A percentile compares a stretch with the other conserved stretches of the same genome.
Evolutionary conservation across 2,113 vertebrate species (phyloP).

Genomic region (Leucosticte australis): DNA sequence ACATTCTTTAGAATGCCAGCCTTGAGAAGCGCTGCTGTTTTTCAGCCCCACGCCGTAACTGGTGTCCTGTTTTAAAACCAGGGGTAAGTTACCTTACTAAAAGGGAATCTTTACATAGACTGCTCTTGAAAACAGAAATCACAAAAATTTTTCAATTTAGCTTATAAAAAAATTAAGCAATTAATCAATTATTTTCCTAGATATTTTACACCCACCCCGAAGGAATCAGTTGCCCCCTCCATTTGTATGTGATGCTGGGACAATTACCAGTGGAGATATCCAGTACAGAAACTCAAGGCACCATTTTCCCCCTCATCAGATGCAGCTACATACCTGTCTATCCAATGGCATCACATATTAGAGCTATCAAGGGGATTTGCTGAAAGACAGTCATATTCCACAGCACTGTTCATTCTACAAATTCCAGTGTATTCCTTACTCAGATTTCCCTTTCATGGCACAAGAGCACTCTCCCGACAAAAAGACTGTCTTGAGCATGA

Average conservation of each 20-base stretch:
- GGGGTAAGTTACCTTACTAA: background rate
- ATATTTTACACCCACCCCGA: background rate
- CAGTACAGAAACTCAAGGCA: background rate
- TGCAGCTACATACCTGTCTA: background rate
- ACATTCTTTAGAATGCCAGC: background rate
- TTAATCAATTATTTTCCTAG: background rate
- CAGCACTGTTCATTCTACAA: background rate
- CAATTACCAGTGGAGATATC: background rate
- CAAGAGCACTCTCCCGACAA: fast-evolving
- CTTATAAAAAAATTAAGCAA: background rate
- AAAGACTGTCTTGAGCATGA: background rate
- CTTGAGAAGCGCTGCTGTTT: background rate
- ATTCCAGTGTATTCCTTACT: background rate
- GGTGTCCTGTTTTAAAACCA: background rate
- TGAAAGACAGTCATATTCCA: background rate
- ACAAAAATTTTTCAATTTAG: background rate
- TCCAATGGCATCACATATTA: background rate
- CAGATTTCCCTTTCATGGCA: background rate
- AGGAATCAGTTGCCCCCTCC: background rate
- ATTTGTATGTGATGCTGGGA: background rate
- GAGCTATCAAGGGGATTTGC: background rate
- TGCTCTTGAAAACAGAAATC: background rate
- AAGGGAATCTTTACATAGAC: background rate
- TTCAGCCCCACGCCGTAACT: background rate
- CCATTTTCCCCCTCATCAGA: background rate